These are phyloP conservation scores for Gambusia holbrooki DNA, from an alignment of 2,113 vertebrate genomes.

Conservation along the genomic window DNA sequence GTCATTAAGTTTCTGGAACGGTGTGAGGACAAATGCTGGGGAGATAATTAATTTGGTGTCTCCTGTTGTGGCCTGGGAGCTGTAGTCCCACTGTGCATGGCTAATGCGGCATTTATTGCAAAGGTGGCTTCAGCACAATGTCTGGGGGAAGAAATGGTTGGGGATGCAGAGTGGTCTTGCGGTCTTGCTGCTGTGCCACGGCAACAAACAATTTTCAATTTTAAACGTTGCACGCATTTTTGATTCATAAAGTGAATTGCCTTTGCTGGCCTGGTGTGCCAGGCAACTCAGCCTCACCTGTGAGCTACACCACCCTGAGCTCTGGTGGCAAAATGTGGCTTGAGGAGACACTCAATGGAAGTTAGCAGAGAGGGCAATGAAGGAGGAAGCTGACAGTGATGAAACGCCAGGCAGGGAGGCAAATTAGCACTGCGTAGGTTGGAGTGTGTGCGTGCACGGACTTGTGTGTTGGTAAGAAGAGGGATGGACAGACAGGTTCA, in stretches of 20 bases:
- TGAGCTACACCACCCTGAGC: conserved; percentile 19
- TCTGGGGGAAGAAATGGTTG: conserved; percentile 48
- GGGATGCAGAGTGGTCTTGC: conserved; percentile 57
- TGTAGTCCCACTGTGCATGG: conserved; percentile 58
- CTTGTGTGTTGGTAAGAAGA: conserved; percentile 12
- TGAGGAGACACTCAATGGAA: conserved; percentile 47
- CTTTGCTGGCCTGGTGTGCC: conserved; percentile 3
- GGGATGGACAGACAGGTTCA: conserved; percentile 48
- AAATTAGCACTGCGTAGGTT: conserved; percentile 55
- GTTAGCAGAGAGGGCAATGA: conserved; percentile 61
- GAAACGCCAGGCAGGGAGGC: conserved; percentile 66
- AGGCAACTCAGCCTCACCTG: not conserved
- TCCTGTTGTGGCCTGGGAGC: conserved; percentile 60
- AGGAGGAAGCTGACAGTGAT: conserved; percentile 76
- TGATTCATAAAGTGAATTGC: not conserved
- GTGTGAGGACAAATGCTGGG: conserved; percentile 65
- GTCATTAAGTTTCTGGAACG: conserved; percentile 78
- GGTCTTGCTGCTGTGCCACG: conserved; percentile 10
- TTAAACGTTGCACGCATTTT: not conserved
- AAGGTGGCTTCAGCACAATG: conserved; percentile 42
- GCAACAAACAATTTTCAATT: not conserved
- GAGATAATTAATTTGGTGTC: conserved; percentile 79
- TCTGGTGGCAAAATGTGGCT: conserved; percentile 12
- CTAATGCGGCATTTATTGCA: conserved; percentile 61
- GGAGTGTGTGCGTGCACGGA: not conserved